These are phyloP conservation scores for Diplodus sargus DNA, from an alignment of 2,797 vertebrate species.

Conservation along the genomic window DNA sequence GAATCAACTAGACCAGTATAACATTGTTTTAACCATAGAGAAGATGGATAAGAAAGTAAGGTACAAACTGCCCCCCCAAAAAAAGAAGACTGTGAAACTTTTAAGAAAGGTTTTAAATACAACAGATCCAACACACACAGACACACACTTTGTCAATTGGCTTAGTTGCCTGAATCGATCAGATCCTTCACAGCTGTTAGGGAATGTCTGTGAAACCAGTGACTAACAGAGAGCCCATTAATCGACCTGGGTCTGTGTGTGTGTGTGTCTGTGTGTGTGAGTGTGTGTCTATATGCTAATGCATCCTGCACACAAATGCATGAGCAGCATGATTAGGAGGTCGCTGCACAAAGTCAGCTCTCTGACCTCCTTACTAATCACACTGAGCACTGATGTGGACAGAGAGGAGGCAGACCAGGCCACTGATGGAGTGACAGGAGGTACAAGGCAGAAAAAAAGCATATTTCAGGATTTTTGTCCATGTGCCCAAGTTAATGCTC, in stretches of 20 bases:
- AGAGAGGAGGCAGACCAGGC: background rate
- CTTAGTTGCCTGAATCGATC: background rate
- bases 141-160: background rate
- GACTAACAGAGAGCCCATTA: constrained; percentile 13
- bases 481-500: background rate
- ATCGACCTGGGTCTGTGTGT: constrained; percentile 1
- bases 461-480: background rate
- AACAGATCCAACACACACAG: background rate
- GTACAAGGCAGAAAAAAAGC: constrained; percentile 6
- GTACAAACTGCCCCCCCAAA: too few species aligned
- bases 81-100: background rate
- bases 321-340: constrained; percentile 1
- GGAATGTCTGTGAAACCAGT: constrained; percentile 1
- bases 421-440: background rate
- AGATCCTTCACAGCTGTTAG: background rate
- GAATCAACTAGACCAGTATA: too few species aligned
- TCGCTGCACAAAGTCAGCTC: constrained; percentile 14
- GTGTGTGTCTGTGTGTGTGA: background rate
- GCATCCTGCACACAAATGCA: constrained; percentile 2
- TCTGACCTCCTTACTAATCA: constrained; percentile 3
- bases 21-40: too few species aligned
- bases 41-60: too few species aligned
- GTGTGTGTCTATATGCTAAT: too few species aligned
- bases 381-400: background rate
- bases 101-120: background rate